A percentile compares a stretch with the other conserved stretches of the same genome.
Evolutionary conservation across 2,888 invertebrate species (phyloP).

Genomic region (Mythimna lalbum): DNA sequence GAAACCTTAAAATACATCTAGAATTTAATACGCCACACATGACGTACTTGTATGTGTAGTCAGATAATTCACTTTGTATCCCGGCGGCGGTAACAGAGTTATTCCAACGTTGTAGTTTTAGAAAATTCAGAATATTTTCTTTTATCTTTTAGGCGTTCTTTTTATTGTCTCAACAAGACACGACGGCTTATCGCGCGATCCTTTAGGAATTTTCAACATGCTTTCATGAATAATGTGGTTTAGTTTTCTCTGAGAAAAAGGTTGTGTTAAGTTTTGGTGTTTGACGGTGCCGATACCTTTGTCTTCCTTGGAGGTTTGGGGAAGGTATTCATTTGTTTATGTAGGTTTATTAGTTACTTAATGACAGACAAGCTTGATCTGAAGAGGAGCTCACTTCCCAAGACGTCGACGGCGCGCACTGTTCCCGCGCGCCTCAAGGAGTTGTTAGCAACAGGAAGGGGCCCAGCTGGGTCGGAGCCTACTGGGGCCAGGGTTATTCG

Average conservation of each 20-base stretch:
- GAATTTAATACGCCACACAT: conserved; percentile 2
- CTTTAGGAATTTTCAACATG: conserved; percentile 31
- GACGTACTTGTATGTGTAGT: conserved; percentile 12
- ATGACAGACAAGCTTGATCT: background rate
- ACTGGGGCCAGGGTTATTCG: too few species aligned
- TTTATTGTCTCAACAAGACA: conserved; percentile 50
- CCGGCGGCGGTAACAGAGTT: conserved; percentile 28
- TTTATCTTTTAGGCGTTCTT: conserved; percentile 48
- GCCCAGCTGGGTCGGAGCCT: too few species aligned
- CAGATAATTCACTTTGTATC: conserved; percentile 55
- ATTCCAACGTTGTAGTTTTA: conserved; percentile 47
- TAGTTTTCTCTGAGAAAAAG: conserved; percentile 4
- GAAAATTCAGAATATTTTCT: conserved; percentile 51
- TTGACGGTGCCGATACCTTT: background rate
- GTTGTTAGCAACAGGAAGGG: too few species aligned
- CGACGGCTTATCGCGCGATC: conserved; percentile 43
- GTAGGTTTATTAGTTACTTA: background rate
- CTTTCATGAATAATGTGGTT: conserved; percentile 36
- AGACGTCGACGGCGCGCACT: too few species aligned
- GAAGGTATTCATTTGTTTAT: background rate
- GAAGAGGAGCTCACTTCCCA: background rate
- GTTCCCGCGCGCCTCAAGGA: too few species aligned
- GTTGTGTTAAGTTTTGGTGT: background rate
- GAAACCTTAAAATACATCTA: conserved; percentile 15
- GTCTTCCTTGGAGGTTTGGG: background rate